These are phyloP conservation scores for Hyposmocoma kahamanoa DNA, from an alignment of 1,140 invertebrate genomes.

Conservation along the genomic window DNA sequence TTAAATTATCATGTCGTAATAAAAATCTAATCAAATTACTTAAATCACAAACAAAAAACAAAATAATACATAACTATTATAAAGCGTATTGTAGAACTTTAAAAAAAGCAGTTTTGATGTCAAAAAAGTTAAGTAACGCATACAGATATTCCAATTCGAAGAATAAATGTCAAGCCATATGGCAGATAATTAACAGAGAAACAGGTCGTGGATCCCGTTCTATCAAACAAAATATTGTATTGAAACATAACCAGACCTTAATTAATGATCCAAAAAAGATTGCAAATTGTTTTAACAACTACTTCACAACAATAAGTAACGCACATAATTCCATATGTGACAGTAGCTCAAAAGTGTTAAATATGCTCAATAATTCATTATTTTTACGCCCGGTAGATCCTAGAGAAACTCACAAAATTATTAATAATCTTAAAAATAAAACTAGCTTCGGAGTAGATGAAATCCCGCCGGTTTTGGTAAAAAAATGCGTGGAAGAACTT, in stretches of 20 bases:
- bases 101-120: background rate
- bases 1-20: conserved; percentile 5
- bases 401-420: background rate
- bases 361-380: background rate
- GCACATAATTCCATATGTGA: background rate
- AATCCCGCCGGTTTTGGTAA: conserved; percentile 2
- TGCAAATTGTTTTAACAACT: background rate
- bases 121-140: conserved; percentile 1
- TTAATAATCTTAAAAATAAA: conserved; percentile 8
- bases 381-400: background rate
- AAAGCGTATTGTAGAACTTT: background rate
- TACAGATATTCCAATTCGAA: background rate
- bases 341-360: background rate
- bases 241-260: background rate
- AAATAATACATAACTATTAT: background rate
- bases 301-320: background rate
- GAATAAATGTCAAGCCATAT: background rate
- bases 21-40: conserved; percentile 2
- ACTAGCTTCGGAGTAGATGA: conserved; percentile 3
- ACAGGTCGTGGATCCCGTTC: background rate
- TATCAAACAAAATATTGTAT: background rate
- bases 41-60: background rate
- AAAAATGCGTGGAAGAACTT: background rate
- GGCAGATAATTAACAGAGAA: background rate
- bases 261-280: background rate